Evolutionary conservation across 1,140 invertebrate species (phyloP).

Genomic region (Anastatus disparis): DNA sequence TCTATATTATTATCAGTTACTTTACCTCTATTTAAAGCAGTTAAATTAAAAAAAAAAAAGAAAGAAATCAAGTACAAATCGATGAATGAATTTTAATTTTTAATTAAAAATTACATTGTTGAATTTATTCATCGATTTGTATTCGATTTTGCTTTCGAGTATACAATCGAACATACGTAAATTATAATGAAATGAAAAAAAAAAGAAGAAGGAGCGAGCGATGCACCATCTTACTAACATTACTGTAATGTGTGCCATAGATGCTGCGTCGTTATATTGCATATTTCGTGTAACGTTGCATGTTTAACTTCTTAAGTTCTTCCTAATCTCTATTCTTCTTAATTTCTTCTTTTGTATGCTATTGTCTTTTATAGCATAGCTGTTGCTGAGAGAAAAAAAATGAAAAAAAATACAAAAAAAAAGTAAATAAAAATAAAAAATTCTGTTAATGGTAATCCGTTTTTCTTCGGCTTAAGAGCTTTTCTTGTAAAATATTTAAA

Average conservation of each 20-base stretch:
- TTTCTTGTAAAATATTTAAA: neutral
- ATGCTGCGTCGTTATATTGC: conserved; percentile 26
- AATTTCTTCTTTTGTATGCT: neutral
- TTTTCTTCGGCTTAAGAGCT: conserved; percentile 6
- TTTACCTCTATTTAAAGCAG: conserved; percentile 28
- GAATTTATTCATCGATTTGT: neutral
- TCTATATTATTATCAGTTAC: conserved; percentile 29
- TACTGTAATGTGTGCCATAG: conserved; percentile 32
- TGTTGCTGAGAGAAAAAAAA: conserved; percentile 5
- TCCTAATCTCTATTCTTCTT: neutral
- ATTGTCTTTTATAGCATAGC: neutral
- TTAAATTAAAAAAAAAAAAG: neutral
- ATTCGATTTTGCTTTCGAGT: conserved; percentile 16
- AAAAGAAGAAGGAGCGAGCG: conserved; percentile 10
- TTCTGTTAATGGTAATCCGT: conserved; percentile 24
- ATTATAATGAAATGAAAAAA: no score
- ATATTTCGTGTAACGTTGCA: conserved; percentile 21
- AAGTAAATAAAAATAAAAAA: conserved; percentile 9
- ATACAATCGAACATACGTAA: conserved; percentile 31
- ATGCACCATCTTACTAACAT: conserved; percentile 23
- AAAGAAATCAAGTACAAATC: neutral
- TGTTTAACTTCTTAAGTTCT: conserved; percentile 23
- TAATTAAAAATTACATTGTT: neutral
- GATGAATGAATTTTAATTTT: neutral
- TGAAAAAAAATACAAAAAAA: conserved; percentile 30